Percentiles rank a stretch among this genome's conserved stretches.
Conservation (phyloP, 2,797 vertebrate species). For the Mionectes olivaceus region DNA sequence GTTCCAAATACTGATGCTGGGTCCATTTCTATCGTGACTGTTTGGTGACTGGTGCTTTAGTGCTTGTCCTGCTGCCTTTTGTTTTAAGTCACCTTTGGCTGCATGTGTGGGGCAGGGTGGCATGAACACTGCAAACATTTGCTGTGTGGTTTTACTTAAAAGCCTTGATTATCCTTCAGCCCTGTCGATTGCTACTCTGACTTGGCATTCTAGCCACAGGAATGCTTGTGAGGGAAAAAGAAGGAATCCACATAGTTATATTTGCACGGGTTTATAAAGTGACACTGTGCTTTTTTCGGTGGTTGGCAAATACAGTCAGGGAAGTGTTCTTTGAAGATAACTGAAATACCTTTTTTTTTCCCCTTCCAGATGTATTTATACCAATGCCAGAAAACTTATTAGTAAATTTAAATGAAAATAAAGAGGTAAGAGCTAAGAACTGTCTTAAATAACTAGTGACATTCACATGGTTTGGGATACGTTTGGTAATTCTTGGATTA, state of each 20-base stretch:
- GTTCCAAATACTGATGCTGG: background rate
- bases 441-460: background rate
- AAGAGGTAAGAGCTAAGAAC: conserved; percentile 90
- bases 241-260: background rate
- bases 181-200: background rate
- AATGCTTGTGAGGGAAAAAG: background rate
- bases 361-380: conserved; percentile 93
- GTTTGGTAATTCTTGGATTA: background rate
- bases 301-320: background rate
- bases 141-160: background rate
- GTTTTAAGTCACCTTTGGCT: background rate
- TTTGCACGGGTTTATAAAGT: background rate
- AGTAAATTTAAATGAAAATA: conserved; percentile 96
- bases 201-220: background rate
- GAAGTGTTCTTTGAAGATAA: background rate
- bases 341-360: conserved; percentile 33
- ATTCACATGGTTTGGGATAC: background rate
- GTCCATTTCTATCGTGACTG: background rate
- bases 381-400: conserved; percentile 97
- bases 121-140: background rate
- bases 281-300: background rate
- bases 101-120: background rate
- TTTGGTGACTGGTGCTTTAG: background rate
- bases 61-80: background rate
- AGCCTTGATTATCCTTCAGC: background rate